phyloP scores from a whole-genome alignment of 2,113 vertebrate species.

The Ploceus nigricollis region DNA sequence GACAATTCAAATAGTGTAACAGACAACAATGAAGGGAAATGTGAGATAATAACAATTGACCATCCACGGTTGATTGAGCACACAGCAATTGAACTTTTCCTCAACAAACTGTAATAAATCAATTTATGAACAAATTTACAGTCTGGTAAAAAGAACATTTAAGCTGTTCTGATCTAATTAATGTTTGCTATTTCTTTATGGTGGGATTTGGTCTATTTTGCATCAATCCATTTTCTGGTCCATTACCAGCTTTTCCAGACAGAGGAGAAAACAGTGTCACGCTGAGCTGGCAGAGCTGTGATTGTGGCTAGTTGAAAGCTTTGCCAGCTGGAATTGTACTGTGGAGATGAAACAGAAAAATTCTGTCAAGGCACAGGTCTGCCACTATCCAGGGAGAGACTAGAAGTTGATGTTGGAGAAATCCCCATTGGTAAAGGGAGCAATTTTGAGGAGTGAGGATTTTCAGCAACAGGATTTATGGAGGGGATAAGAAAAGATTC shows the following conservation, averaged over 20 bases:
- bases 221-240: neutral
- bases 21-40: neutral
- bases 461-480: neutral
- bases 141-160: neutral
- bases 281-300: neutral
- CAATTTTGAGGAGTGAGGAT: neutral
- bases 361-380: neutral
- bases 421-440: neutral
- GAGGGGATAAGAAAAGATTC: neutral
- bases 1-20: neutral
- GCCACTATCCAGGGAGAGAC: too few species aligned
- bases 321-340: neutral
- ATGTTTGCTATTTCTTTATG: neutral
- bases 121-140: neutral
- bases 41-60: neutral
- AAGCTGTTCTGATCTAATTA: conserved; percentile 22
- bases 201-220: neutral
- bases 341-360: neutral
- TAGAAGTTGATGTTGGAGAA: neutral
- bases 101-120: neutral
- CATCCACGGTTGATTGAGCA: neutral
- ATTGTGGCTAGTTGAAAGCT: neutral
- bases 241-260: neutral
- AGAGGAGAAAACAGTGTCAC: neutral
- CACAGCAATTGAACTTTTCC: neutral